phyloP scores from a whole-genome alignment of 1,140 invertebrate species.

The Mercenaria mercenaria region DNA sequence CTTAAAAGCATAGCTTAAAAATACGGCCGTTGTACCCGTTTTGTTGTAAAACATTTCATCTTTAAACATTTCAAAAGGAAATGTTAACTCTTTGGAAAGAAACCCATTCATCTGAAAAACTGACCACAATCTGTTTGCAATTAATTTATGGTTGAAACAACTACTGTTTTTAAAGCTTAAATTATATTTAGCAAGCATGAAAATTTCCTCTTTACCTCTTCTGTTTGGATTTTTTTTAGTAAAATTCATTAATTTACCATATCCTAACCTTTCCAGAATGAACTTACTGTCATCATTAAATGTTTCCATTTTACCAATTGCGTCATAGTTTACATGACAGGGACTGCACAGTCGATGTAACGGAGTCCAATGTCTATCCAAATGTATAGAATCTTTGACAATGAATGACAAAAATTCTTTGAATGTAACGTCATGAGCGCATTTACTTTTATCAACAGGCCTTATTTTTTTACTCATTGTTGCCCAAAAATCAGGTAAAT shows the following conservation, averaged over 20 bases:
- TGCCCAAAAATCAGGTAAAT: constrained; percentile 62
- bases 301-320: constrained; percentile 70
- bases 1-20: background rate
- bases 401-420: constrained; percentile 62
- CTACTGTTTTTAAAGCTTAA: constrained; percentile 12
- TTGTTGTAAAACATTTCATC: background rate
- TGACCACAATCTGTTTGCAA: constrained; percentile 37
- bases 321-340: constrained; percentile 70
- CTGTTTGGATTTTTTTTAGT: background rate
- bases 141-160: background rate
- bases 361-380: constrained; percentile 67
- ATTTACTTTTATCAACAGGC: background rate
- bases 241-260: background rate
- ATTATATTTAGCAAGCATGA: constrained; percentile 15
- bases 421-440: constrained; percentile 62
- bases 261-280: constrained; percentile 61
- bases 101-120: constrained; percentile 31
- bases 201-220: background rate
- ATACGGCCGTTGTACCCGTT: background rate
- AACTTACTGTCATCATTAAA: constrained; percentile 64
- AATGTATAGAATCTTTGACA: no score
- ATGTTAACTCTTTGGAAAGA: background rate
- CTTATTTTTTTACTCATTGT: background rate
- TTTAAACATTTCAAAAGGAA: background rate
- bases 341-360: constrained; percentile 69